Evolutionary conservation across 2,888 invertebrate species (phyloP).

Genomic region (Noctua janthe): DNA sequence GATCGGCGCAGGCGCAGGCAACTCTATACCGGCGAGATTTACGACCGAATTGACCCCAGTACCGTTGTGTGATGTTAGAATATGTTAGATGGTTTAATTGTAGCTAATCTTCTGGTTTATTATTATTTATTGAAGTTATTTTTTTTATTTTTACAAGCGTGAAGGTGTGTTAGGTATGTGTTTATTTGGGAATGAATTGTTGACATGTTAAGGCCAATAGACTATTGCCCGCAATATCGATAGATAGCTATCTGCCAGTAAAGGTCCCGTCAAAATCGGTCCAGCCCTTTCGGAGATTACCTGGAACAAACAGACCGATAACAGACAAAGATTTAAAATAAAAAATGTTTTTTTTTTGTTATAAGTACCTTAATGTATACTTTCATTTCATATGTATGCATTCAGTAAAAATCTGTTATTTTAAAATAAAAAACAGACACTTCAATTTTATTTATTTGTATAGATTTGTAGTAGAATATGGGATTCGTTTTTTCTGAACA

Average conservation of each 20-base stretch:
- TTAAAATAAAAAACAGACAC: too few relatives aligned
- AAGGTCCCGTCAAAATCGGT: too few relatives aligned
- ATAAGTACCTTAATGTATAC: too few relatives aligned
- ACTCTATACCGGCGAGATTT: conserved; percentile 73
- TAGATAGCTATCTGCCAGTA: too few relatives aligned
- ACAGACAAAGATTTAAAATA: too few relatives aligned
- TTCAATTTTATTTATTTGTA: too few relatives aligned
- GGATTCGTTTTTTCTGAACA: background rate
- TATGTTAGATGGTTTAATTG: conserved; percentile 53
- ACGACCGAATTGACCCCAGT: conserved; percentile 63
- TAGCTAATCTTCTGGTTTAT: conserved; percentile 45
- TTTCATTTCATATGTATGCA: too few relatives aligned
- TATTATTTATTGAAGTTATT: conserved; percentile 36
- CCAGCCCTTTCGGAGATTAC: too few relatives aligned
- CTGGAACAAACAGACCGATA: too few relatives aligned
- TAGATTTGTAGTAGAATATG: too few relatives aligned
- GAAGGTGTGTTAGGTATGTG: background rate
- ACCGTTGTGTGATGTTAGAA: conserved; percentile 51
- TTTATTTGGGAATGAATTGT: background rate
- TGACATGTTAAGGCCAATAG: background rate
- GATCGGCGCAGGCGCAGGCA: conserved; percentile 66
- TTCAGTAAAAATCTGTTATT: too few relatives aligned
- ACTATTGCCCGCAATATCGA: background rate
- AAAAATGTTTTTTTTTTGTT: too few relatives aligned
- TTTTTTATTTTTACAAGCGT: conserved; percentile 2